phyloP scores from a whole-genome alignment of 2,797 vertebrate genomes.

The Botia almorhae region DNA sequence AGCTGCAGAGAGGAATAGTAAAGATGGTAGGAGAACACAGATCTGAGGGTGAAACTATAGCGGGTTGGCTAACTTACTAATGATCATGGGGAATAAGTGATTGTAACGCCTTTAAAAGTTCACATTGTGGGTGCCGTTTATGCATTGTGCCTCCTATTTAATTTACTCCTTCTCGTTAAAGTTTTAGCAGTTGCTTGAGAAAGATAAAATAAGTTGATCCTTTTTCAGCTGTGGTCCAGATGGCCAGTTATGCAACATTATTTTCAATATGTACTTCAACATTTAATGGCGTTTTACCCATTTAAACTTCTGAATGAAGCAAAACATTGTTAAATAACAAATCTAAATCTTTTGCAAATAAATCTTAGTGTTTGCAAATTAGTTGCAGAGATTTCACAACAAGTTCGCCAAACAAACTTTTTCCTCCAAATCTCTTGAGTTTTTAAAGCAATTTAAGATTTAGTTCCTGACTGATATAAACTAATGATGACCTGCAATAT shows the following conservation, averaged over 20 bases:
- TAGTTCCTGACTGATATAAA: not conserved
- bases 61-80: not conserved
- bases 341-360: not conserved
- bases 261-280: too few species aligned
- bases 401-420: not conserved
- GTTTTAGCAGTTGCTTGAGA: slow-evolving; percentile 7
- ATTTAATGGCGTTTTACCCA: too few species aligned
- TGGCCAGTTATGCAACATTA: slow-evolving; percentile 23
- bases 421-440: too few species aligned
- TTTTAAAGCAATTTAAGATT: not conserved
- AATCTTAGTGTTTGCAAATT: not conserved
- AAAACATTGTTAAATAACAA: not conserved
- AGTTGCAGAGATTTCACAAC: not conserved
- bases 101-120: not conserved
- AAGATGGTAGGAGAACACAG: slow-evolving; percentile 84
- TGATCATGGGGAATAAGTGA: not conserved
- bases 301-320: not conserved
- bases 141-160: not conserved
- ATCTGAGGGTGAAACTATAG: slow-evolving; percentile 6
- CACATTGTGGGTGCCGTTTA: not conserved
- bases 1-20: slow-evolving; percentile 88
- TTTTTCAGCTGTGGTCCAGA: slow-evolving; percentile 34
- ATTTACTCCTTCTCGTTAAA: not conserved
- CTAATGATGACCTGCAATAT: not conserved
- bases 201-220: not conserved